Evolutionary conservation across 2,113 vertebrate species (phyloP), one percentile per base, ranked within the genome.

Genomic region (Lepisosteus osseus): DNA sequence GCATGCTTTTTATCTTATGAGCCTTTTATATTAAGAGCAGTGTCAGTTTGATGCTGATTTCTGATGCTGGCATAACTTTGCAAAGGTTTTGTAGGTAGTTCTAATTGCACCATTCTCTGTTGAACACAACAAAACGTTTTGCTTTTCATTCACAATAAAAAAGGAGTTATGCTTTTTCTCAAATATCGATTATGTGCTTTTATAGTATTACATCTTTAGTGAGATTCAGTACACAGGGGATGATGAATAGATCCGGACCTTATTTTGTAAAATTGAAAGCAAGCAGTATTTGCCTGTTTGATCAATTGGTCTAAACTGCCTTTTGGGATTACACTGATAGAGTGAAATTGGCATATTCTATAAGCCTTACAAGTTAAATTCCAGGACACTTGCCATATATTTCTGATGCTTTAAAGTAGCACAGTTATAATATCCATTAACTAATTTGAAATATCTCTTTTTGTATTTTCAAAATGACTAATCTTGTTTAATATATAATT

Each of bases 181-280:
- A 61, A 75, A 72, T 90, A 92, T 90, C 86, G 90, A 92, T 92
- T 90, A 84, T 78, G 86, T 82, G 90, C 89, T 91, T 92, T 91
- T 92, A 92, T 90, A 88, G 86, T 89, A 92, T 92, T 90, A 89
- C 88, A 90, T 92, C 86, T 87, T 90, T 83, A 86, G 80, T 84
- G 78, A 81, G 77, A 79, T 79, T 88, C 80, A 80, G 64, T 80
- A 81, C 76, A 82, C 86, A 76, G 83, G 62, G 77, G 83, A 86
- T 90, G 89, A 93, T 85, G 88, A 89, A 92, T 90, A 84, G 89
- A 61, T 74, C 13, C 3, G 14, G 67, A 2, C n/a, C 7, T 61
- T 57, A 76, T 81, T 77, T 77, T 79, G 83, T 81, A 77, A 86
- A 89, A 89, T 86, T 80, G 61, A 69, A 79, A 86, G 83, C 86